These are phyloP conservation scores for Cryptotis parvus DNA, from an alignment of 2,113 vertebrate genomes.

Conservation along the genomic window DNA sequence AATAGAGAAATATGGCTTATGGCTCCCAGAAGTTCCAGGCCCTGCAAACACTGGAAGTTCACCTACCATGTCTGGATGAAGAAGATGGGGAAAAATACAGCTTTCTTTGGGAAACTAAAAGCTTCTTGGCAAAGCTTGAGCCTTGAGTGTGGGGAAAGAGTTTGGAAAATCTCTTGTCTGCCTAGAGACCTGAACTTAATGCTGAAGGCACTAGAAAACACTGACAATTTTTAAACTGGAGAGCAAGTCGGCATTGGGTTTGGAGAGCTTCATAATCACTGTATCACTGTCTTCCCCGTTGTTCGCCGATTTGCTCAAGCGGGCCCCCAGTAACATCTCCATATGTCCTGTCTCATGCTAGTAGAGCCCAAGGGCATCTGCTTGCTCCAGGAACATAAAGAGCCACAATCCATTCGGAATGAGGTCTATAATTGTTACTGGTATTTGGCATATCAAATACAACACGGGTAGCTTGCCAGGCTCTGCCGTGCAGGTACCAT, in stretches of 20 bases:
- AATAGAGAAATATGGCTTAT: conserved; percentile 13
- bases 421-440: no score
- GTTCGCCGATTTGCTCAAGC: no score
- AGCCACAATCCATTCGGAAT: no score
- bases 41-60: neutral
- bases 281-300: no score
- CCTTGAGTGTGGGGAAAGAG: neutral
- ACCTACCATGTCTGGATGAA: neutral
- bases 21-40: neutral
- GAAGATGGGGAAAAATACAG: neutral
- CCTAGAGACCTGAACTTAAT: neutral
- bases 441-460: no score
- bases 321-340: no score
- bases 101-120: conserved; percentile 6
- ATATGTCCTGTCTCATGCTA: no score
- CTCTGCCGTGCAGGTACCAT: no score
- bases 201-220: neutral
- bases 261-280: no score
- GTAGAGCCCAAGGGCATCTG: no score
- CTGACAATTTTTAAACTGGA: neutral
- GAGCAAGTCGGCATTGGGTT: neutral
- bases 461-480: no score
- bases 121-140: neutral
- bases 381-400: no score
- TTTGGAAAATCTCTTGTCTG: neutral